phyloP scores from a whole-genome alignment of 2,113 vertebrate genomes.

The Coracopsis vasa region DNA sequence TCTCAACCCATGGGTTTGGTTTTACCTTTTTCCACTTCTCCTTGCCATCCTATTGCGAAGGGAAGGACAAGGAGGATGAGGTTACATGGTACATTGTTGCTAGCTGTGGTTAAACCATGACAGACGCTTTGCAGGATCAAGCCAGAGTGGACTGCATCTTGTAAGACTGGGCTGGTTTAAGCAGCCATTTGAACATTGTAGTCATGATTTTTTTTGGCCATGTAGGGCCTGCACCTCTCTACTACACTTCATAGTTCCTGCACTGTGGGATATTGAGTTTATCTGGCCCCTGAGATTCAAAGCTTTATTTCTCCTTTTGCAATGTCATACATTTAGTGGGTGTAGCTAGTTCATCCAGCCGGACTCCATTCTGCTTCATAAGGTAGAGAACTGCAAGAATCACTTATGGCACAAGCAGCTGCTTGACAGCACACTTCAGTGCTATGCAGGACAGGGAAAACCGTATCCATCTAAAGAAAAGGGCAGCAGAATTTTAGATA shows the following conservation, averaged over 20 bases:
- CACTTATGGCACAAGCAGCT: neutral
- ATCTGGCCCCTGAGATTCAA: neutral
- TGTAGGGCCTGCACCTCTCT: neutral
- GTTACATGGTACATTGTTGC: neutral
- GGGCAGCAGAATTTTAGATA: neutral
- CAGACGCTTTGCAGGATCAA: neutral
- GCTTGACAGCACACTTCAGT: neutral
- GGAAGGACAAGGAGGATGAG: neutral
- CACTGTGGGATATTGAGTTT: neutral
- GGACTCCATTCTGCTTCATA: neutral
- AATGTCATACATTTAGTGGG: neutral
- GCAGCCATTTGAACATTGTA: neutral
- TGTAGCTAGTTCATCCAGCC: neutral
- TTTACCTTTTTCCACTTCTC: neutral
- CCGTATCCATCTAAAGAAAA: neutral
- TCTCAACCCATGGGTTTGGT: neutral
- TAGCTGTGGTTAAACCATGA: neutral
- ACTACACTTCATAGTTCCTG: neutral
- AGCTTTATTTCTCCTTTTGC: neutral
- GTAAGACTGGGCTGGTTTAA: neutral
- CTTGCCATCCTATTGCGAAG: neutral
- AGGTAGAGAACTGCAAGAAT: neutral
- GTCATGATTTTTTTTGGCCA: neutral
- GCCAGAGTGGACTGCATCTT: neutral
- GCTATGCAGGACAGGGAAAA: neutral